phyloP scores from a whole-genome alignment of 2,888 invertebrate species.

The Drosophila algonquin region DNA sequence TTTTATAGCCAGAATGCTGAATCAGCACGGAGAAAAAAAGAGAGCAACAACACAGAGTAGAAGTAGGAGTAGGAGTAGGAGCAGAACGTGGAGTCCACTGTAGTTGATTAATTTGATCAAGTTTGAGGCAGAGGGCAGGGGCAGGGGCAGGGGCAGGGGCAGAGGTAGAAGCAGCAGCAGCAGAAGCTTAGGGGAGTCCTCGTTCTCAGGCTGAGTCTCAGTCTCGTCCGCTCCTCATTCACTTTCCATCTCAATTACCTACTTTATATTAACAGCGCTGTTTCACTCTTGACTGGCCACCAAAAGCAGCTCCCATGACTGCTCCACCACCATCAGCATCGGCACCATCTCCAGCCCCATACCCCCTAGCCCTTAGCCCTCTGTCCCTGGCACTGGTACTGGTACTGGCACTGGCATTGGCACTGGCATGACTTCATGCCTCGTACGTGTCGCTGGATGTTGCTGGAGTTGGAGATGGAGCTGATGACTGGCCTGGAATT shows the following conservation, averaged over 20 bases:
- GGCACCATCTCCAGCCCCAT: neutral
- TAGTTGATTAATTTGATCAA: conserved; percentile 80
- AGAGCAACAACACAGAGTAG: neutral
- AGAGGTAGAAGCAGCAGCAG: neutral
- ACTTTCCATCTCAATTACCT: conserved; percentile 71
- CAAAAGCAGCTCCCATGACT: conserved; percentile 13
- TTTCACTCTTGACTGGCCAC: conserved; percentile 50
- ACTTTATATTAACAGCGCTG: conserved; percentile 66
- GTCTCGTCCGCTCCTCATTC: neutral
- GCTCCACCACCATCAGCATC: neutral
- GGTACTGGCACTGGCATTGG: neutral
- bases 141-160: neutral
- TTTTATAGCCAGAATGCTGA: conserved; percentile 67
- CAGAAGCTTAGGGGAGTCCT: neutral
- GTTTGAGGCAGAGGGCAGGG: conserved; percentile 30
- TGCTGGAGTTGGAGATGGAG: conserved; percentile 20
- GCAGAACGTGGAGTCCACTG: conserved; percentile 51
- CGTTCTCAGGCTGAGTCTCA: neutral
- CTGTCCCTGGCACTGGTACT: neutral
- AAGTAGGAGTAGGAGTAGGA: neutral
- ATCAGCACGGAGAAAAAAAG: conserved; percentile 51
- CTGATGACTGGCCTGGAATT: conserved; percentile 54
- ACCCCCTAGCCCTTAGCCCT: neutral
- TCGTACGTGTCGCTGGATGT: conserved; percentile 68
- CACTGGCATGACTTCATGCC: conserved; percentile 72